Conservation (phyloP, 2,888 invertebrate genomes). For the Orthonevra nobilis region DNA sequence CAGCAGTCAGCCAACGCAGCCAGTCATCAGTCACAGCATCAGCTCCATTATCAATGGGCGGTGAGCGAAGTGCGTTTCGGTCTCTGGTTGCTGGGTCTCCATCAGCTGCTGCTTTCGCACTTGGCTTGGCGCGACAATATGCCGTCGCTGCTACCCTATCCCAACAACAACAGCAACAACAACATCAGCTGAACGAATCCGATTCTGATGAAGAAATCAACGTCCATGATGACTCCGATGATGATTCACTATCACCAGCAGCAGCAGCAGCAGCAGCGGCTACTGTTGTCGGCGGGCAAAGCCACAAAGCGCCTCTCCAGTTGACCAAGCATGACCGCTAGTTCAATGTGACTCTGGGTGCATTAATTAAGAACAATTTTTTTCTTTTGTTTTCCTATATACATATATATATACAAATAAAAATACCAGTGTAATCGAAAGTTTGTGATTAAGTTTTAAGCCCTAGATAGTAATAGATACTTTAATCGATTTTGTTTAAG, state of each 20-base stretch:
- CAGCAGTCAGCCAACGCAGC: constrained; percentile 72
- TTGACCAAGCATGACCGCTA: constrained; percentile 79
- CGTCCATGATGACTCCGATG: constrained; percentile 85
- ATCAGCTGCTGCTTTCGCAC: constrained; percentile 83
- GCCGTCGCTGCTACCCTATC: constrained; percentile 78
- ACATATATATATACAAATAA: too few relatives aligned
- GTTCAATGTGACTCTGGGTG: constrained; percentile 17
- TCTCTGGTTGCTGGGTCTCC: constrained; percentile 86
- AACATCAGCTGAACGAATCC: constrained; percentile 72
- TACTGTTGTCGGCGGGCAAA: constrained; percentile 67
- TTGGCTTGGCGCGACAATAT: constrained; percentile 78
- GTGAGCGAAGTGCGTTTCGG: constrained; percentile 94
- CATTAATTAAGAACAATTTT: constrained; percentile 3
- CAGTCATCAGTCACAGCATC: constrained; percentile 75
- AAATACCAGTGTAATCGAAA: constrained; percentile 69
- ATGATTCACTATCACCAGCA: constrained; percentile 72
- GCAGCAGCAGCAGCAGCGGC: constrained; percentile 62
- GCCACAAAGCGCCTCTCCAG: constrained; percentile 75
- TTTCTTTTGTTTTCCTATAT: constrained; percentile 11
- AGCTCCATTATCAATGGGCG: constrained; percentile 86
- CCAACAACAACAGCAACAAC: constrained; percentile 74
- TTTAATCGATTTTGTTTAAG: constrained; percentile 44
- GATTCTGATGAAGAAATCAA: constrained; percentile 88
- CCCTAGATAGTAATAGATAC: constrained; percentile 12
- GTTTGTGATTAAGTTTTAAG: constrained; percentile 69